Conservation (phyloP, 1,140 invertebrate genomes). For the Drosophila sproati region DNA sequence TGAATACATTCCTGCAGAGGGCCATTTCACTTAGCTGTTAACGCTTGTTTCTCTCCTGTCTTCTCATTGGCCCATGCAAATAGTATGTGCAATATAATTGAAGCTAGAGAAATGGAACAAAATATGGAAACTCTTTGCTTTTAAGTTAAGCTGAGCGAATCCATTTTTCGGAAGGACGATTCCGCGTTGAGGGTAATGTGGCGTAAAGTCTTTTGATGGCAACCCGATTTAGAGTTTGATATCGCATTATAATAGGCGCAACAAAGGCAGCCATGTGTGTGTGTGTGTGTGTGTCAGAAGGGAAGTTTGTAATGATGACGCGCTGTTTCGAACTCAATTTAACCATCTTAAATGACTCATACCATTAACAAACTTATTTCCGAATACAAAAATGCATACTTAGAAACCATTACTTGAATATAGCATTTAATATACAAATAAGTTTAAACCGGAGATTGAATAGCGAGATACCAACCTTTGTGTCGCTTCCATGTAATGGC, state of each 20-base stretch:
- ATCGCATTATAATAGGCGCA: constrained; percentile 34
- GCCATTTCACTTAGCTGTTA: too few relatives aligned
- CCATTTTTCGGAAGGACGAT: neutral
- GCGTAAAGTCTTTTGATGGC: constrained; percentile 62
- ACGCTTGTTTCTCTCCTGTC: constrained; percentile 24
- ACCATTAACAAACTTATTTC: neutral
- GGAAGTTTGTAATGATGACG: neutral
- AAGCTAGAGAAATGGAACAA: constrained; percentile 24
- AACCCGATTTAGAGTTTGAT: constrained; percentile 43
- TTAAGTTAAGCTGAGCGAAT: neutral
- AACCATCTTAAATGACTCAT: constrained; percentile 1
- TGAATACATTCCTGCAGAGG: too few relatives aligned
- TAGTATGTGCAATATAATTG: constrained; percentile 63
- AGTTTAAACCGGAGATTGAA: too few relatives aligned
- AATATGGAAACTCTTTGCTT: constrained; percentile 28
- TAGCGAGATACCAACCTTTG: neutral
- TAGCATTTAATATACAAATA: constrained; percentile 3
- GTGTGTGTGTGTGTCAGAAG: neutral
- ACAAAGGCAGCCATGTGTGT: neutral
- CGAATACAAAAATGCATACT: too few relatives aligned
- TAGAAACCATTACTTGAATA: too few relatives aligned
- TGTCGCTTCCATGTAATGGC: constrained; percentile 92
- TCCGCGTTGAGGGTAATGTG: constrained; percentile 57
- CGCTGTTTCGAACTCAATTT: neutral
- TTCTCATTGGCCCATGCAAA: constrained; percentile 5